Evolutionary conservation across 2,113 vertebrate genomes (phyloP).

Genomic region (Catharus fuscescens): DNA sequence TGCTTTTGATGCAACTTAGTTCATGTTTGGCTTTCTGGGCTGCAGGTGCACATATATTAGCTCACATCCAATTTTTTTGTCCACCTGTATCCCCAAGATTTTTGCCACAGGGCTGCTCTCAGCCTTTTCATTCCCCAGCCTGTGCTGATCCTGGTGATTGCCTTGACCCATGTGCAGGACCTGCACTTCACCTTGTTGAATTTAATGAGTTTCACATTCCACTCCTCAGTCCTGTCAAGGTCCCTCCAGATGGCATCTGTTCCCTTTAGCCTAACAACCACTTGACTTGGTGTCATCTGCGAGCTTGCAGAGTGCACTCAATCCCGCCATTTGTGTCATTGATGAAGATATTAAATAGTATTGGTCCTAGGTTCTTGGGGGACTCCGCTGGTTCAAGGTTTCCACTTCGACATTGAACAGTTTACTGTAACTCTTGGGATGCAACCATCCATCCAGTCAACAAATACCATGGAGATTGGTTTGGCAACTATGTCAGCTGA

Average conservation of each 20-base stretch:
- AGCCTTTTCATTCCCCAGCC: not conserved
- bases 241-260: not conserved
- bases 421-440: not conserved
- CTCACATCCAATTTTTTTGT: not conserved
- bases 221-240: not conserved
- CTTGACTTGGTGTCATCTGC: not conserved
- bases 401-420: not conserved
- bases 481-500: not conserved
- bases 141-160: not conserved
- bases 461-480: not conserved
- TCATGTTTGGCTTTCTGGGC: not conserved
- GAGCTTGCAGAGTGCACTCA: not conserved
- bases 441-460: not conserved
- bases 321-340: not conserved
- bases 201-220: not conserved
- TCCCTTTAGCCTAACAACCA: not conserved
- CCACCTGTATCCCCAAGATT: too few species aligned
- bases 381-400: not conserved
- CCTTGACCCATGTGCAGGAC: not conserved
- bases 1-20: not conserved
- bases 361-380: not conserved
- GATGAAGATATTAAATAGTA: not conserved
- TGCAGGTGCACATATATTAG: not conserved
- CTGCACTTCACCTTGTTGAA: not conserved
- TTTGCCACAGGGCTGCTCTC: not conserved